These are phyloP conservation scores for Agrochola macilenta DNA, from an alignment of 2,888 invertebrate genomes.

Conservation along the genomic window DNA sequence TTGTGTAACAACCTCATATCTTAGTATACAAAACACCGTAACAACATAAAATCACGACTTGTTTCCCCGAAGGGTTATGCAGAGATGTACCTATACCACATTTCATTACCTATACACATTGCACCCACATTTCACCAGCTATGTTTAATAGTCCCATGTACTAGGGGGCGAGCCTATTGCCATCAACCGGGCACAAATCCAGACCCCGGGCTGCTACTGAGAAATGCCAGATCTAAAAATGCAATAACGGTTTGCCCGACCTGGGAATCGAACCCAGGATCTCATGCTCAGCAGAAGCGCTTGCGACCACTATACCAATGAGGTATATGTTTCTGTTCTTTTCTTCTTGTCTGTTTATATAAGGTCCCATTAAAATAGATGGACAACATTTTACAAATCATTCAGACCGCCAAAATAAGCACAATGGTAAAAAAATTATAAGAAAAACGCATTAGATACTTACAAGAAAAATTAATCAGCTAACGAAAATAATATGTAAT, in stretches of 20 bases:
- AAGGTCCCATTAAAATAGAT: too few species aligned
- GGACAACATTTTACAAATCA: too few species aligned
- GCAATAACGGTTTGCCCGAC: not conserved
- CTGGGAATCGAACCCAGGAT: not conserved
- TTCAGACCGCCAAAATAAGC: too few species aligned
- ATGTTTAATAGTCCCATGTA: too few species aligned
- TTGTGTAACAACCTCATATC: not conserved
- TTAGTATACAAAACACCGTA: constrained; percentile 4
- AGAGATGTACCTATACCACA: too few species aligned
- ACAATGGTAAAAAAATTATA: too few species aligned
- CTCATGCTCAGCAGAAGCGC: not conserved
- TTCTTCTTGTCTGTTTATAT: too few species aligned
- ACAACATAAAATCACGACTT: not conserved
- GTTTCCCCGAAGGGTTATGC: not conserved
- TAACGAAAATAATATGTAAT: too few species aligned
- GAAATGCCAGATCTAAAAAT: not conserved
- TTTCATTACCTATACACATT: too few species aligned
- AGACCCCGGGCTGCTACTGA: not conserved
- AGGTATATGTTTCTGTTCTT: too few species aligned
- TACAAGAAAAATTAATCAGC: too few species aligned
- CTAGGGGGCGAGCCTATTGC: not conserved
- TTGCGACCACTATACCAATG: not conserved
- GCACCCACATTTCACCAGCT: not conserved
- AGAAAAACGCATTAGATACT: too few species aligned
- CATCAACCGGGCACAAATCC: not conserved